phyloP scores from a whole-genome alignment of 1,140 invertebrate species.

The Ectropis grisescens region DNA sequence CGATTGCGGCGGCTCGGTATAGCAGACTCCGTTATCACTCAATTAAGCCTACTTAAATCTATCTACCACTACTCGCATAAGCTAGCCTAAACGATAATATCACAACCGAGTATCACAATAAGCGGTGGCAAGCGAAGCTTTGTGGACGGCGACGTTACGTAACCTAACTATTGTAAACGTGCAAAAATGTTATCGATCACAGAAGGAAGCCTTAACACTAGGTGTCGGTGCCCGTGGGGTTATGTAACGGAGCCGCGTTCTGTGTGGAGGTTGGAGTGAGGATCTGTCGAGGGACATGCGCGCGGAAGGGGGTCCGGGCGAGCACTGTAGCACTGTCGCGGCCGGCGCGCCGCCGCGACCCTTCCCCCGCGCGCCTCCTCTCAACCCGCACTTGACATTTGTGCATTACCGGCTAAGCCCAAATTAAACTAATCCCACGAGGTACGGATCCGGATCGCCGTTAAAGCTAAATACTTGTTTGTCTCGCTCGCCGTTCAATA shows the following conservation, averaged over 20 bases:
- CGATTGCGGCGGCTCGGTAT: constrained; percentile 18
- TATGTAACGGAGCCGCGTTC: constrained; percentile 57
- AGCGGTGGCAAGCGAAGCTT: constrained; percentile 65
- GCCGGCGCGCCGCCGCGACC: constrained; percentile 14
- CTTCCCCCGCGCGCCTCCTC: constrained; percentile 13
- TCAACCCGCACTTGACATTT: constrained; percentile 5
- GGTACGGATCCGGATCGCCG: too few relatives aligned
- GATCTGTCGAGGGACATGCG: constrained; percentile 47
- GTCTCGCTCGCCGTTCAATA: too few relatives aligned
- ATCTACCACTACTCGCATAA: constrained; percentile 25
- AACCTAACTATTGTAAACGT: constrained; percentile 58
- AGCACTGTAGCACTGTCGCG: constrained; percentile 49
- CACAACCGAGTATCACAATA: constrained; percentile 68
- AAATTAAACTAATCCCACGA: too few relatives aligned
- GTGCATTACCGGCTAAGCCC: too few relatives aligned
- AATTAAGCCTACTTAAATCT: too few relatives aligned
- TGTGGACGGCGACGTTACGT: constrained; percentile 64
- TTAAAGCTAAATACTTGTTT: too few relatives aligned
- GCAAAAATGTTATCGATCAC: constrained; percentile 61
- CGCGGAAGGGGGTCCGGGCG: constrained; percentile 52
- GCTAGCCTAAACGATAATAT: constrained; percentile 52
- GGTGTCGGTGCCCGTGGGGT: constrained; percentile 36
- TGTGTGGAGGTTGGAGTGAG: constrained; percentile 37
- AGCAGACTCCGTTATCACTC: constrained; percentile 22
- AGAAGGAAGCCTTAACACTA: constrained; percentile 65